A percentile compares a stretch with the other conserved stretches of the same genome.
phyloP scores from a whole-genome alignment of 2,797 vertebrate species.

The Xiphorhynchus erythropygius region DNA sequence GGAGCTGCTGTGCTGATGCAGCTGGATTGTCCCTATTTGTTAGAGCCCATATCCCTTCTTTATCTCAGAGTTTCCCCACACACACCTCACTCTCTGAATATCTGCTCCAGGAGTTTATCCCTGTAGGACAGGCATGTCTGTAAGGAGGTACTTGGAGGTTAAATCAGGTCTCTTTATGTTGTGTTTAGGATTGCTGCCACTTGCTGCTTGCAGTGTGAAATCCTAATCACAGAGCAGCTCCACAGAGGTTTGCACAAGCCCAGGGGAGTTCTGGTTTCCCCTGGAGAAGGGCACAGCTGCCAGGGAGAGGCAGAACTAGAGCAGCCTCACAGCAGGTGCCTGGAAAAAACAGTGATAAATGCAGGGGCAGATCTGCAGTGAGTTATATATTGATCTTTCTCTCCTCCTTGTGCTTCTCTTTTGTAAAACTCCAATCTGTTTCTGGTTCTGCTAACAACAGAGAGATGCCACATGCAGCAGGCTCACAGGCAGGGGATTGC shows the following conservation, averaged over 20 bases:
- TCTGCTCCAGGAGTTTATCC: background rate
- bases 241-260: background rate
- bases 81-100: background rate
- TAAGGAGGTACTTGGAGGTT: background rate
- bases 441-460: background rate
- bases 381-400: background rate
- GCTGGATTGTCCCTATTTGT: background rate
- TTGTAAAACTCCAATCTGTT: background rate
- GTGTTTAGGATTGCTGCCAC: background rate
- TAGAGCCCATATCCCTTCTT: background rate
- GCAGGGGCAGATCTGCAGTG: background rate
- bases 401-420: background rate
- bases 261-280: background rate
- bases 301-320: background rate
- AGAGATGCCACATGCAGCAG: background rate
- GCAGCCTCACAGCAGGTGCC: background rate
- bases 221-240: background rate
- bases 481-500: background rate
- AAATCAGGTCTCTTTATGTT: accelerated
- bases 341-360: background rate
- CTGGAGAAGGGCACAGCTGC: background rate
- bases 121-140: background rate
- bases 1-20: background rate
- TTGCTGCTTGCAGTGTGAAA: background rate
- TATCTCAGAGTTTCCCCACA: background rate